These are phyloP conservation scores for Plagodis pulveraria DNA, from an alignment of 2,888 invertebrate species.

Conservation along the genomic window DNA sequence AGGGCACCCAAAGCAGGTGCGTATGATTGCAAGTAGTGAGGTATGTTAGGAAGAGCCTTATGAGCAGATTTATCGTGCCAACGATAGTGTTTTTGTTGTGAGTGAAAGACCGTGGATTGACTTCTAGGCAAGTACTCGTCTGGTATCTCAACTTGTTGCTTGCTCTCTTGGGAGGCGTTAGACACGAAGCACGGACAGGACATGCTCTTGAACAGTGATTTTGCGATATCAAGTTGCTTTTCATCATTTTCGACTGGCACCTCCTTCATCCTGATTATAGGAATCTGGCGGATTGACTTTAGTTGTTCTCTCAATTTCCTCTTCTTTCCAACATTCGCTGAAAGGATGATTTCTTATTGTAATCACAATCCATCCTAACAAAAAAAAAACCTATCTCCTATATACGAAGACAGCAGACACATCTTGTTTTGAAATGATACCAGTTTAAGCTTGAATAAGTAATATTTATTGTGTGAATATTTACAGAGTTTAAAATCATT, in stretches of 20 bases:
- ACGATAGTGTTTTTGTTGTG: slow-evolving; percentile 12
- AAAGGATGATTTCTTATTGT: slow-evolving; percentile 64
- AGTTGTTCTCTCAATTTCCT: slow-evolving; percentile 51
- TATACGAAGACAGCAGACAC: slow-evolving; percentile 2
- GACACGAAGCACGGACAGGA: slow-evolving; percentile 51
- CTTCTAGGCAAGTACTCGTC: slow-evolving; percentile 32
- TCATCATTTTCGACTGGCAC: slow-evolving; percentile 27
- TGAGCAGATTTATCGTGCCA: slow-evolving; percentile 6
- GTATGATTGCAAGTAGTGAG: slow-evolving; percentile 22
- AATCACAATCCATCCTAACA: slow-evolving; percentile 46
- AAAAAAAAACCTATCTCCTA: slow-evolving; percentile 11
- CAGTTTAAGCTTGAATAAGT: slow-evolving; percentile 17
- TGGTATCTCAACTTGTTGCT: slow-evolving; percentile 6
- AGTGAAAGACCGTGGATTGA: slow-evolving; percentile 38
- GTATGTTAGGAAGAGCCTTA: slow-evolving; percentile 2
- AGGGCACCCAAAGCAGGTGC: too few relatives aligned
- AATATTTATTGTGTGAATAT: slow-evolving; percentile 43
- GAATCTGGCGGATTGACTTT: slow-evolving; percentile 42
- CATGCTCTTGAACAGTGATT: slow-evolving; percentile 39
- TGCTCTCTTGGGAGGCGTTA: slow-evolving; percentile 9
- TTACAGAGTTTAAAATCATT: slow-evolving; percentile 24
- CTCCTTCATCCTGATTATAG: slow-evolving; percentile 39
- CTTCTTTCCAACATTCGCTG: slow-evolving; percentile 59
- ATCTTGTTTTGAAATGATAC: slow-evolving; percentile 41
- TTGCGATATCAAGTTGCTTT: slow-evolving; percentile 24